Evolutionary conservation across 2,888 invertebrate genomes (phyloP).

Genomic region (Pristionchus mayeri): DNA sequence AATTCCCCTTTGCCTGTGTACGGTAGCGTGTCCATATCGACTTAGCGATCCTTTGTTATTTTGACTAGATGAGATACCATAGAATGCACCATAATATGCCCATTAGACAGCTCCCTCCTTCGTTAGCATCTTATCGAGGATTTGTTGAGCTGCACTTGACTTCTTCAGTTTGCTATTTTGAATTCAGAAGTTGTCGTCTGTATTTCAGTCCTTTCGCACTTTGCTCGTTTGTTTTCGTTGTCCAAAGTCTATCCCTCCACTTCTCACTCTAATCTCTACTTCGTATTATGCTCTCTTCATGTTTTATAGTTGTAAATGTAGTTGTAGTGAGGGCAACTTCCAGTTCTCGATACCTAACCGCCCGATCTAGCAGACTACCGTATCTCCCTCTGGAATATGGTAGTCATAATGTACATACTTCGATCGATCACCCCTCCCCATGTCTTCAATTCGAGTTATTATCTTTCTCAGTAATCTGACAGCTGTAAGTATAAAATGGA

Average conservation of each 20-base stretch:
- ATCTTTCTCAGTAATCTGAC: conserved; percentile 2
- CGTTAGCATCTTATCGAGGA: not conserved
- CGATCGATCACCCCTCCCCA: not conserved
- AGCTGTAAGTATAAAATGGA: not conserved
- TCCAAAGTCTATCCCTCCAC: not conserved
- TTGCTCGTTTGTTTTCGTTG: conserved; percentile 15
- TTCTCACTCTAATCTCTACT: conserved; percentile 15
- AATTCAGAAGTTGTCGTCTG: not conserved
- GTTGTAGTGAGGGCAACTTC: not conserved
- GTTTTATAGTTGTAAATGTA: conserved; percentile 43
- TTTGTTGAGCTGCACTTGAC: not conserved
- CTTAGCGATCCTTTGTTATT: conserved; percentile 24
- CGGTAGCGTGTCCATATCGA: conserved; percentile 28
- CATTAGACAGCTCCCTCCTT: conserved; percentile 11
- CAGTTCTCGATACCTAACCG: not conserved
- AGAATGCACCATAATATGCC: conserved; percentile 39
- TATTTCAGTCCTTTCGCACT: not conserved
- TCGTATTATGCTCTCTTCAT: conserved; percentile 43
- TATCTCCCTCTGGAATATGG: not conserved
- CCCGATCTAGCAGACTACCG: not conserved
- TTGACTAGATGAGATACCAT: conserved; percentile 23
- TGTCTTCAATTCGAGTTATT: not conserved
- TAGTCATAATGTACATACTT: not conserved
- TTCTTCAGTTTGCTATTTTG: not conserved
- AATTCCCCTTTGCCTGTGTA: conserved; percentile 5